Conservation (phyloP, 2,888 invertebrate genomes). For the Achlya flavicornis region DNA sequence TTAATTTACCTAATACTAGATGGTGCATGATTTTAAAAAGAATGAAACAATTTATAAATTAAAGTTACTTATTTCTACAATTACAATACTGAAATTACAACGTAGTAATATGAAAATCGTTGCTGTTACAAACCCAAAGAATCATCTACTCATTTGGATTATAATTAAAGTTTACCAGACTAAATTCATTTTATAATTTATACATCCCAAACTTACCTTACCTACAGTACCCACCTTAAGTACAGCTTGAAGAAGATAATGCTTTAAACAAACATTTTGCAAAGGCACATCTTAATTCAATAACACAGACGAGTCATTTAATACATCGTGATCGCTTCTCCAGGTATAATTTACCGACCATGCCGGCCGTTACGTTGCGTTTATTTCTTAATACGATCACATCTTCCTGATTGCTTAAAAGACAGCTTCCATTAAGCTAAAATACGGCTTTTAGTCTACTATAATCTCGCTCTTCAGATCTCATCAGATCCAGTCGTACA, state of each 20-base stretch:
- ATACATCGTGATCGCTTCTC: constrained; percentile 35
- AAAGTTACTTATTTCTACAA: too few relatives aligned
- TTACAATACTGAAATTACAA: too few relatives aligned
- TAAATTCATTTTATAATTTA: neutral
- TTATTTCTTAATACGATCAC: constrained; percentile 47
- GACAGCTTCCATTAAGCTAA: constrained; percentile 55
- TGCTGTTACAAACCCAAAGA: too few relatives aligned
- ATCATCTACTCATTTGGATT: too few relatives aligned
- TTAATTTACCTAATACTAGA: too few relatives aligned
- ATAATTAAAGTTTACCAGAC: too few relatives aligned
- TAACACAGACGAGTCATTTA: constrained; percentile 24
- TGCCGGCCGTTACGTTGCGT: constrained; percentile 34
- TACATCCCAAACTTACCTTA: neutral
- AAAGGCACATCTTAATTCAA: neutral
- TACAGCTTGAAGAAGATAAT: neutral
- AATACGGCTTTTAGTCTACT: constrained; percentile 57
- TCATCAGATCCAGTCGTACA: constrained; percentile 48
- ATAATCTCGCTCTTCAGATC: constrained; percentile 48
- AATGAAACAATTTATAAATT: too few relatives aligned
- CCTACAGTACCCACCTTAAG: neutral
- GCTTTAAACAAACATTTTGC: constrained; percentile 4
- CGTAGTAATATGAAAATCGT: too few relatives aligned
- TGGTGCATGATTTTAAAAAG: too few relatives aligned
- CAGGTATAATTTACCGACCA: constrained; percentile 39
- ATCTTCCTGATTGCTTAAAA: constrained; percentile 48